Conservation (phyloP, 2,113 vertebrate species). For the Sorex fumeus region DNA sequence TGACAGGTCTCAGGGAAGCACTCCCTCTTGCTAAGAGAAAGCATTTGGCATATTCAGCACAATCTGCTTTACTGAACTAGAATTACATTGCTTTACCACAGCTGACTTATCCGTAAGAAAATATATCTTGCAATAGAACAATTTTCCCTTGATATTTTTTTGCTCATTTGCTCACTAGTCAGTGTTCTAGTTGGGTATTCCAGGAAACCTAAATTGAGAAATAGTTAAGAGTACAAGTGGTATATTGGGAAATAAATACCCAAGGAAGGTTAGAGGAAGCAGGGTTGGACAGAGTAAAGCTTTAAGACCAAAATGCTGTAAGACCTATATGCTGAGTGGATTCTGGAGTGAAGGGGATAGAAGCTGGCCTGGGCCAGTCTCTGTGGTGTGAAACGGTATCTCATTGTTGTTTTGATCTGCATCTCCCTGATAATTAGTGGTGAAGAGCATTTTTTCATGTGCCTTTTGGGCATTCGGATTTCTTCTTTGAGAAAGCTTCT, state of each 20-base stretch:
- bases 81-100: constrained; percentile 25
- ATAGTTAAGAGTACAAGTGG: not conserved
- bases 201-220: constrained; percentile 40
- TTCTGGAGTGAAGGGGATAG: too few relatives aligned
- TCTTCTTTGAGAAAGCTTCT: too few relatives aligned
- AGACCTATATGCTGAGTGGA: too few relatives aligned
- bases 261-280: not conserved
- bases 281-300: not conserved
- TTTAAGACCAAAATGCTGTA: not conserved
- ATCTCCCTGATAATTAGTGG: too few relatives aligned
- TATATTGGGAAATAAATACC: not conserved
- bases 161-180: constrained; percentile 9
- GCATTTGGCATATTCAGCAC: constrained; percentile 73
- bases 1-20: constrained; percentile 75
- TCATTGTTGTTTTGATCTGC: too few relatives aligned
- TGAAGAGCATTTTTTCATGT: too few relatives aligned
- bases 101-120: constrained; percentile 56
- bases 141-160: constrained; percentile 35
- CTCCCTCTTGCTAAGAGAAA: constrained; percentile 71
- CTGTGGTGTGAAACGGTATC: too few relatives aligned
- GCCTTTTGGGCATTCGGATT: too few relatives aligned
- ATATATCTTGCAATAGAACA: constrained; percentile 43
- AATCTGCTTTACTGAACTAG: constrained; percentile 62
- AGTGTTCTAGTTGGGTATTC: not conserved
- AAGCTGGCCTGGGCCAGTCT: too few relatives aligned